Base-by-base conservation (phyloP, 2,113 vertebrate genomes). In the Malurus alboscapulatus region DNA sequence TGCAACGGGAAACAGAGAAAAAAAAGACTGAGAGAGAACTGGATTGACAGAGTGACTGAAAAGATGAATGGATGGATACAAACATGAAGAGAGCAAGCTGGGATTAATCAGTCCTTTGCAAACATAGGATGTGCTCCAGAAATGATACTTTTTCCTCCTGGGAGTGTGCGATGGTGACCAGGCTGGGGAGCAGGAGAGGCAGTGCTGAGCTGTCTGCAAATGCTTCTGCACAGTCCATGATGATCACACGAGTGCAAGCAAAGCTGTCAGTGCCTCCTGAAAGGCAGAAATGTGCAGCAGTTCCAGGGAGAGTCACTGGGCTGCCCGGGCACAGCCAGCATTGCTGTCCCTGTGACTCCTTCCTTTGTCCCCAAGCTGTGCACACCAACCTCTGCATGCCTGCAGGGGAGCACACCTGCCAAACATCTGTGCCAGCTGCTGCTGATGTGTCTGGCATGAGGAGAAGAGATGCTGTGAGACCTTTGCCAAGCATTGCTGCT, bases 241-340 rank as follows among this genome's bases (percentile, higher is more conserved):
- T 11, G 38, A 38, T 38, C 38, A 38, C 38, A 38, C 38, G 38
- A 32, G 13, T 9, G 20, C 44, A 75, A 55, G 65, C 32, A 55
- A n/a, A 76, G 66, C 40, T 40, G 26, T 61, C 44, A 2, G 48
- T 68, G 24, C 21, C 58, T 68, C 4, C 25, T 19, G 17, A 24
- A 42, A 59, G 42, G 65, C 2, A 53, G 74, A 45, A 66, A 27
- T 30, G 14, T 0, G 24, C 9, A 45, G 27, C 71, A 40, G 15
- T 21, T 1, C 4, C 22, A 36, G 40, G 25, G 61, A 42, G 17
- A 59, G 25, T 48, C 14, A 3, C 48, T 58, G 53, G 61, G 29
- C 54, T 4, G 3, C 44, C 3, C 4, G n/a, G 67, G 36, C 51
- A 36, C 0, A 0, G 29, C 51, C 7, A 5, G 9, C 1, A n/a